A percentile compares a stretch with the other conserved stretches of the same genome.
phyloP scores from a whole-genome alignment of 2,113 vertebrate species.

The Platysternon megacephalum region DNA sequence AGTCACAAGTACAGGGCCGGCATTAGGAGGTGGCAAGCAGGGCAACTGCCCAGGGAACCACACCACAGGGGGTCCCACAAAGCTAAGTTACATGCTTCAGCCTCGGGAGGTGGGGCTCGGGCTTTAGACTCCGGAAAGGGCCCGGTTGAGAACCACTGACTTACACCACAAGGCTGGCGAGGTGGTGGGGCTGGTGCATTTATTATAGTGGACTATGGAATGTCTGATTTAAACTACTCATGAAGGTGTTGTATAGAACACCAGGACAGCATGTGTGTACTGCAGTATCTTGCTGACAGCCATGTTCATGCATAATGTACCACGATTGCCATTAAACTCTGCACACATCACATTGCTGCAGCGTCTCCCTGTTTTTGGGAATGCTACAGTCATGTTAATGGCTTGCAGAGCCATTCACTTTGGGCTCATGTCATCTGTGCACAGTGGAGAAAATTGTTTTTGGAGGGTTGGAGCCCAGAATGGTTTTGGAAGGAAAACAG shows the following conservation, averaged over 20 bases:
- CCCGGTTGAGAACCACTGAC: no score
- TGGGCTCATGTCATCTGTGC: not conserved
- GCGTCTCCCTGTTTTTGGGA: not conserved
- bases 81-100: no score
- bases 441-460: not conserved
- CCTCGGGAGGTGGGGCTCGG: no score
- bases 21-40: no score
- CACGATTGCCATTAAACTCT: not conserved
- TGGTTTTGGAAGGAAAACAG: not conserved
- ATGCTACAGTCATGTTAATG: not conserved
- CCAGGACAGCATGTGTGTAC: accelerated
- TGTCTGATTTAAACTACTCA: not conserved
- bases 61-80: no score
- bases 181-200: not conserved
- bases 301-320: not conserved
- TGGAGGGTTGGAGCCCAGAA: not conserved
- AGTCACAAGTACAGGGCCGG: no score
- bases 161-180: not conserved
- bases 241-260: not conserved
- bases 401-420: not conserved
- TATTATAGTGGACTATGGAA: not conserved
- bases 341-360: not conserved
- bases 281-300: accelerated
- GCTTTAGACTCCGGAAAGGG: no score
- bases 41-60: no score